Evolutionary conservation across 1,140 invertebrate genomes (phyloP).

Genomic region (Drosophila punjabiensis): DNA sequence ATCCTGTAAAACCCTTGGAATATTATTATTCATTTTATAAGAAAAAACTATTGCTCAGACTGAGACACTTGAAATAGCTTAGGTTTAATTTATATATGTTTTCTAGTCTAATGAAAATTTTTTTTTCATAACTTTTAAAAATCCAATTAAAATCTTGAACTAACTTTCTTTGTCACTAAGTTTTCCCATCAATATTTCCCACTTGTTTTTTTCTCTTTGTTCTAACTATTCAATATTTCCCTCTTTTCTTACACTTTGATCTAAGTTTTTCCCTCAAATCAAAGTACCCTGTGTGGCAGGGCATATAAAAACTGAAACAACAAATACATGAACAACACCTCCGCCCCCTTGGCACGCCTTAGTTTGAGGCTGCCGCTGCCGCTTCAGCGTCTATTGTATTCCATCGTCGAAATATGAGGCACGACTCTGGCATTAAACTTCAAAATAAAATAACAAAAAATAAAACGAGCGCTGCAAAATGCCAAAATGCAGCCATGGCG

Average conservation of each 20-base stretch:
- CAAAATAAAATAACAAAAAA: slow-evolving; percentile 55
- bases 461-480: slow-evolving; percentile 78
- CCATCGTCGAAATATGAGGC: slow-evolving; percentile 83
- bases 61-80: not conserved
- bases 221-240: not conserved
- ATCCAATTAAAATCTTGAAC: not conserved
- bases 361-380: slow-evolving; percentile 22
- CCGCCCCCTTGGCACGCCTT: slow-evolving; percentile 78
- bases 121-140: not conserved
- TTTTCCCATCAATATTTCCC: not conserved
- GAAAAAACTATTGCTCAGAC: no score
- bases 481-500: slow-evolving; percentile 75
- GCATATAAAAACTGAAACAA: slow-evolving; percentile 33
- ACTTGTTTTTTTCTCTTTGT: no score
- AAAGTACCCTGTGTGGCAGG: slow-evolving; percentile 4
- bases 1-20: not conserved
- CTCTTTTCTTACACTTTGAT: not conserved
- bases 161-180: not conserved
- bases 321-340: slow-evolving; percentile 60
- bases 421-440: slow-evolving; percentile 83
- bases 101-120: not conserved
- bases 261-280: not conserved
- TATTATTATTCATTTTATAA: no score
- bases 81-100: no score
- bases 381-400: slow-evolving; percentile 72